Conservation (phyloP, 2,888 invertebrate species). For the Laothoe populi region DNA sequence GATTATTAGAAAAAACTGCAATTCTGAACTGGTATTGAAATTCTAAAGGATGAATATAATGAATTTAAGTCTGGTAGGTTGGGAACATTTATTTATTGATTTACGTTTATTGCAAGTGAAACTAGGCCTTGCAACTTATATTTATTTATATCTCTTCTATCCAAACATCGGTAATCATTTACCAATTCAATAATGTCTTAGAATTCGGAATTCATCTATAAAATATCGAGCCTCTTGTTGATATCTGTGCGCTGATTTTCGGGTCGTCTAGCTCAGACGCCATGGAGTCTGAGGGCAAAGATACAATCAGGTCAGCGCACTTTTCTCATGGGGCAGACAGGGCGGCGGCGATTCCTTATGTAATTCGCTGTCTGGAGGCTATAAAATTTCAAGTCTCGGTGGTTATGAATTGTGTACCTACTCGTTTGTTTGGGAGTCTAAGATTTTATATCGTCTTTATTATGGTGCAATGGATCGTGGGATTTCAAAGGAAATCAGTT, state of each 20-base stretch:
- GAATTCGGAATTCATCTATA: background rate
- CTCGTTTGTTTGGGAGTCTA: background rate
- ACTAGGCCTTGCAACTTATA: too few species aligned
- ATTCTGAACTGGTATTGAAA: too few species aligned
- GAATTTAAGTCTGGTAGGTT: too few species aligned
- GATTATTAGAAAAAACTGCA: too few species aligned
- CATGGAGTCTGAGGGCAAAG: constrained; percentile 55
- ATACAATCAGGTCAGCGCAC: constrained; percentile 64
- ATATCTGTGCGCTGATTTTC: constrained; percentile 44
- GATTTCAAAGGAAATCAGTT: too few species aligned
- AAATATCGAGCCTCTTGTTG: constrained; percentile 28
- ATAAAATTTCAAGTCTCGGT: constrained; percentile 22
- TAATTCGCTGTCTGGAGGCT: constrained; percentile 14
- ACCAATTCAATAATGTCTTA: background rate
- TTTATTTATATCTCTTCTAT: too few species aligned
- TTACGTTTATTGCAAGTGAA: too few species aligned
- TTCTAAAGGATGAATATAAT: too few species aligned
- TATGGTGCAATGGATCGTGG: background rate
- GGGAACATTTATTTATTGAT: too few species aligned
- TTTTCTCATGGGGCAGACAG: constrained; percentile 62
- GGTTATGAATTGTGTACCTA: background rate
- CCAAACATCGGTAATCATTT: too few species aligned
- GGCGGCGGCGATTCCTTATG: constrained; percentile 49
- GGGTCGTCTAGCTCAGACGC: constrained; percentile 46
- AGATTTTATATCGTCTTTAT: background rate